Evolutionary conservation across 2,113 vertebrate species (phyloP).

Genomic region (Oreotrochilus melanogaster): DNA sequence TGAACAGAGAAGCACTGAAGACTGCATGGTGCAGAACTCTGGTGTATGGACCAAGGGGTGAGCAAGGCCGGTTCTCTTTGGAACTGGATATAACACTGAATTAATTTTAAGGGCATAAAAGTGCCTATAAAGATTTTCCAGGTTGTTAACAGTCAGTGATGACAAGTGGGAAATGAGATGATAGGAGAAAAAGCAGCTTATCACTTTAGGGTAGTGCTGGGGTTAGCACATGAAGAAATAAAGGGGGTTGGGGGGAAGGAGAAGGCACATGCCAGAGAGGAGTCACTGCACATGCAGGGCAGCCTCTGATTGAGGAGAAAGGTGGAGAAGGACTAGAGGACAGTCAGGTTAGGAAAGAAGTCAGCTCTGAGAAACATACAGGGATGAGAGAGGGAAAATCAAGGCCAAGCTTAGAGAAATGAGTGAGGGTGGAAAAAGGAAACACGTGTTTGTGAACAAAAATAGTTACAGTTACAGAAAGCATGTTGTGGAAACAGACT

Average conservation of each 20-base stretch:
- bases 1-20: neutral
- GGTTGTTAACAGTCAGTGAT: neutral
- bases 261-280: neutral
- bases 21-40: neutral
- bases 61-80: neutral
- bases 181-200: neutral
- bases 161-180: neutral
- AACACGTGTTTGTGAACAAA: slow-evolving; percentile 52
- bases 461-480: slow-evolving; percentile 49
- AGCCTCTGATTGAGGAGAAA: neutral
- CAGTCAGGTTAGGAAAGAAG: neutral
- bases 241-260: neutral
- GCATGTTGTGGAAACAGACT: slow-evolving; percentile 26
- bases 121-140: neutral
- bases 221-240: neutral
- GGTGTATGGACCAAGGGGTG: neutral
- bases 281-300: neutral
- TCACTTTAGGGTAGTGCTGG: neutral
- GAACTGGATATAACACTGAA: neutral
- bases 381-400: neutral
- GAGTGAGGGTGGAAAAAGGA: slow-evolving; percentile 59
- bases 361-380: neutral
- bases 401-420: neutral
- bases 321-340: neutral
- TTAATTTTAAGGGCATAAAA: neutral